These are phyloP conservation scores for Laticauda laticaudata DNA, from an alignment of 2,113 vertebrate genomes.

Conservation along the genomic window DNA sequence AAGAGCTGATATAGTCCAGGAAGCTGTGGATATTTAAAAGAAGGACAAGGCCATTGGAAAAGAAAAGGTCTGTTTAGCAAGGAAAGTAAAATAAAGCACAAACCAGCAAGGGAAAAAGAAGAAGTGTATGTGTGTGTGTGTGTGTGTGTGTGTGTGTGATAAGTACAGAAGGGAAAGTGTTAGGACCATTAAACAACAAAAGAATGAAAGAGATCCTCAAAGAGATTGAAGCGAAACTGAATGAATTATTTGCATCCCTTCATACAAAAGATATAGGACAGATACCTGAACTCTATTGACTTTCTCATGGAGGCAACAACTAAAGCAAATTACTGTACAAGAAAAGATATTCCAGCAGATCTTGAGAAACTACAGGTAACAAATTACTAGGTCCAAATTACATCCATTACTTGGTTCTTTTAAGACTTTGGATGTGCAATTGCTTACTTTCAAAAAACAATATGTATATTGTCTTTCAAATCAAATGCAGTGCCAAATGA, in stretches of 20 bases:
- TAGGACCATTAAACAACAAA: background rate
- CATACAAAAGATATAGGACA: background rate
- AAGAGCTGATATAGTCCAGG: background rate
- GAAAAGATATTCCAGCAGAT: background rate
- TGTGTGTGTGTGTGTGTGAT: background rate
- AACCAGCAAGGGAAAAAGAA: background rate
- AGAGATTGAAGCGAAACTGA: background rate
- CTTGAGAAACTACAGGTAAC: background rate
- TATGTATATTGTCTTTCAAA: background rate
- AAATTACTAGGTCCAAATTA: background rate
- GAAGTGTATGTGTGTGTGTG: background rate
- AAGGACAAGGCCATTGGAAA: background rate
- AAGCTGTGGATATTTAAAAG: background rate
- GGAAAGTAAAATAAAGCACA: background rate
- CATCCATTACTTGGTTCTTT: background rate
- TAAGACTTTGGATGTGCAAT: background rate
- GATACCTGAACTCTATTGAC: background rate
- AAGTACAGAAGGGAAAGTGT: background rate
- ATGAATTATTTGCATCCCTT: background rate
- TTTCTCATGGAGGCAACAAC: background rate
- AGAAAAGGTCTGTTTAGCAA: background rate
- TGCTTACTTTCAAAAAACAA: background rate
- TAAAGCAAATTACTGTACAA: background rate
- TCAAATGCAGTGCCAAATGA: background rate
- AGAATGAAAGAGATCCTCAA: background rate